Evolutionary conservation across 2,797 vertebrate species (phyloP).

Genomic region (Cryptoprocta ferox): DNA sequence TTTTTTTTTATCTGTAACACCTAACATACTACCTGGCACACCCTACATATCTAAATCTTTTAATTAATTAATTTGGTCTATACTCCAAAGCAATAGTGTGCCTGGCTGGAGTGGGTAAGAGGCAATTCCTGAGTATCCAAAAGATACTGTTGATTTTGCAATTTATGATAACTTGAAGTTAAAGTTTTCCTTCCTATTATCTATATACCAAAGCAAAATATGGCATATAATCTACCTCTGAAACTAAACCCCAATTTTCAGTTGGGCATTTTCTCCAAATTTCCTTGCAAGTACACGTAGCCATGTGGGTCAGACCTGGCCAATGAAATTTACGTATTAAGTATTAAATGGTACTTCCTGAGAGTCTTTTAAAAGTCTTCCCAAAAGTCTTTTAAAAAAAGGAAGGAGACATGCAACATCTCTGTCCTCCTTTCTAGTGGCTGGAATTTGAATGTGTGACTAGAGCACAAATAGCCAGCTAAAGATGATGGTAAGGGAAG

Average conservation of each 20-base stretch:
- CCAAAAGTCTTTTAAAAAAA: not conserved
- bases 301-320: not conserved
- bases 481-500: not conserved
- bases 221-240: not conserved
- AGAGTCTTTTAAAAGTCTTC: not conserved
- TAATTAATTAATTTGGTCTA: constrained; percentile 27
- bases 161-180: not conserved
- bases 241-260: not conserved
- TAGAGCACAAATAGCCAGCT: not conserved
- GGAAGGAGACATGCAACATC: not conserved
- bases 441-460: not conserved
- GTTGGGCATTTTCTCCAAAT: not conserved
- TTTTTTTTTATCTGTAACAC: not conserved
- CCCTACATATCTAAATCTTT: not conserved
- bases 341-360: not conserved
- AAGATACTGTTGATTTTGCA: not conserved
- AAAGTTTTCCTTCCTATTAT: not conserved
- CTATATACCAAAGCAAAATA: not conserved
- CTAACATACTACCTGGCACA: not conserved
- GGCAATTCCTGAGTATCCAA: not conserved
- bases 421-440: not conserved
- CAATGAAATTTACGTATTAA: not conserved
- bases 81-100: not conserved
- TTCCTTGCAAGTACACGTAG: not conserved
- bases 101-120: not conserved